Evolutionary conservation across 2,113 vertebrate species (phyloP).

Genomic region (Arizona elegans): DNA sequence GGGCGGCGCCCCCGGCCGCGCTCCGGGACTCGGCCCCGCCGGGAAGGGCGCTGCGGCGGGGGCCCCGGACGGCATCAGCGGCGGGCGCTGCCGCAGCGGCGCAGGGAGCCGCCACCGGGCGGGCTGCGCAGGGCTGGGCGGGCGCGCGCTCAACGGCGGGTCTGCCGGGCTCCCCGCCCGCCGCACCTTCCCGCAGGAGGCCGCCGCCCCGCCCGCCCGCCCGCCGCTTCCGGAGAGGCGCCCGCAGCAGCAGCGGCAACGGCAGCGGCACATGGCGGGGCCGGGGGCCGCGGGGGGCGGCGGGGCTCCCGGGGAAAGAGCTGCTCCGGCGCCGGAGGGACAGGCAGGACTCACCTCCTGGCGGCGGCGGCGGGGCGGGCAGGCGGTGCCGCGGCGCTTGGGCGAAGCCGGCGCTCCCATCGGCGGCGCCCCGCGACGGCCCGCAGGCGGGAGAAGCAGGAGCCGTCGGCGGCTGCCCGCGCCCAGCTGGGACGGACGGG

Average conservation of each 20-base stretch:
- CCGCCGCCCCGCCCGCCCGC: not conserved
- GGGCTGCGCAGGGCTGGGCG: not conserved
- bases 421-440: not conserved
- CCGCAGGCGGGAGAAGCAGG: not conserved
- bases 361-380: not conserved
- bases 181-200: not conserved
- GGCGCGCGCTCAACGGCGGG: too few species aligned
- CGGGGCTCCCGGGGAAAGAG: conserved; percentile 17
- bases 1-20: conserved; percentile 5
- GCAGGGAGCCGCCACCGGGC: not conserved
- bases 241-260: not conserved
- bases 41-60: not conserved
- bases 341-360: not conserved
- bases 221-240: not conserved
- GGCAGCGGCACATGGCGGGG: not conserved
- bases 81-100: too few species aligned
- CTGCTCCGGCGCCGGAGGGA: conserved; percentile 20
- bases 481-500: not conserved
- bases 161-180: not conserved
- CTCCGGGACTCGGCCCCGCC: not conserved
- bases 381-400: not conserved
- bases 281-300: not conserved
- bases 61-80: not conserved
- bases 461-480: not conserved
- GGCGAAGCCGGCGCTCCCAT: not conserved